These are phyloP conservation scores for Raja brachyura DNA, from an alignment of 2,113 vertebrate genomes.

Conservation along the genomic window DNA sequence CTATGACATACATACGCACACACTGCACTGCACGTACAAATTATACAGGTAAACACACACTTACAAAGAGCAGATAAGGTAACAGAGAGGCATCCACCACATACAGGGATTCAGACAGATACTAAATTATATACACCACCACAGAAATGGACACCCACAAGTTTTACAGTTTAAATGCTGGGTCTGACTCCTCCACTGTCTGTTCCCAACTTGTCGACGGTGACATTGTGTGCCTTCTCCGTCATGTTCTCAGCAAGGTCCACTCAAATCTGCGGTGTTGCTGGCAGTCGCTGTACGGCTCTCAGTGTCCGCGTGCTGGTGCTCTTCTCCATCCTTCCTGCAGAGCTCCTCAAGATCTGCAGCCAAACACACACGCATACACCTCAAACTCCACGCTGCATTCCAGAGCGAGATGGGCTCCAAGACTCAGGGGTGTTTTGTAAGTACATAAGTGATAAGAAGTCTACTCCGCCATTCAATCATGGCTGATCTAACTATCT, in stretches of 20 bases:
- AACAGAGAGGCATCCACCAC: background rate
- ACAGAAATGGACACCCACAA: background rate
- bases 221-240: too few species aligned
- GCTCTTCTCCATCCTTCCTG: constrained; percentile 38
- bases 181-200: background rate
- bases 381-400: background rate
- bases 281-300: background rate
- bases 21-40: background rate
- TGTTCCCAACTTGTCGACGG: background rate
- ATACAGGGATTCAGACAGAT: too few species aligned
- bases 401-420: background rate
- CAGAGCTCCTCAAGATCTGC: constrained; percentile 50
- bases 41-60: background rate
- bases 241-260: too few species aligned
- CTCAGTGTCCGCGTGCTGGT: background rate
- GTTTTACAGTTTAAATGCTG: background rate
- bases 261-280: background rate
- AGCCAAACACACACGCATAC: constrained; percentile 32
- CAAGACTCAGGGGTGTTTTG: too few species aligned
- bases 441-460: too few species aligned
- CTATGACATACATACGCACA: background rate
- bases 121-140: too few species aligned
- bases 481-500: too few species aligned
- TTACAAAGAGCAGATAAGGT: background rate
- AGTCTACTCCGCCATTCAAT: too few species aligned